phyloP scores from a whole-genome alignment of 2,888 invertebrate genomes.

The Myopa tessellatipennis region DNA sequence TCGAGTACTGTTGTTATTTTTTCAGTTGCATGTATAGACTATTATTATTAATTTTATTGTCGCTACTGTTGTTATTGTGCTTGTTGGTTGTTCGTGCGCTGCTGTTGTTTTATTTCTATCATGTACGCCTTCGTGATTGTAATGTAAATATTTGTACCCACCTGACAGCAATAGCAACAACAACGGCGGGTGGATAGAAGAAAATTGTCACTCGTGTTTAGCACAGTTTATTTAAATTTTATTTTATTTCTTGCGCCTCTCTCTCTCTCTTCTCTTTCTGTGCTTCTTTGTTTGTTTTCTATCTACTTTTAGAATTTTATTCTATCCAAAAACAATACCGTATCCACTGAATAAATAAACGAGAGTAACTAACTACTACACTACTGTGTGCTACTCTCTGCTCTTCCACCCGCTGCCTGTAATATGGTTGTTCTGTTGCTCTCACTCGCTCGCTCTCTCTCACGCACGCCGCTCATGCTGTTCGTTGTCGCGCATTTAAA shows the following conservation, averaged over 20 bases:
- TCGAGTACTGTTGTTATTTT: constrained; percentile 15
- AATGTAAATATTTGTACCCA: constrained; percentile 10
- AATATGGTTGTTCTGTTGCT: neutral
- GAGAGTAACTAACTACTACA: neutral
- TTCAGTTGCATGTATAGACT: constrained; percentile 4
- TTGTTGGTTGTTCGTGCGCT: neutral
- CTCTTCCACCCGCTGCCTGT: neutral
- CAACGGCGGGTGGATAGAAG: too few species aligned
- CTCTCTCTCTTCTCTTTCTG: neutral
- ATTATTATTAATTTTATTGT: neutral
- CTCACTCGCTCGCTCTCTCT: neutral
- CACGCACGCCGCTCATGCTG: constrained; percentile 27
- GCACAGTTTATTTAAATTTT: constrained; percentile 23
- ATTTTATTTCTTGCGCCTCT: neutral
- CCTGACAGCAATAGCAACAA: neutral
- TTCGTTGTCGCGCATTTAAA: constrained; percentile 21
- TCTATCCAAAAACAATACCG: neutral
- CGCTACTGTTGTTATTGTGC: neutral
- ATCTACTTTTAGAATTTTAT: neutral
- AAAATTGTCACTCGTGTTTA: neutral
- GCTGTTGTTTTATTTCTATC: constrained; percentile 20
- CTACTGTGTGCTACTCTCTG: neutral
- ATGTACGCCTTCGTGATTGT: constrained; percentile 37
- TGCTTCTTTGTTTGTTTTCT: neutral
- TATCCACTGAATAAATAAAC: neutral